These are phyloP conservation scores for Aphodius sticticus DNA, from an alignment of 2,888 invertebrate species.

Conservation along the genomic window DNA sequence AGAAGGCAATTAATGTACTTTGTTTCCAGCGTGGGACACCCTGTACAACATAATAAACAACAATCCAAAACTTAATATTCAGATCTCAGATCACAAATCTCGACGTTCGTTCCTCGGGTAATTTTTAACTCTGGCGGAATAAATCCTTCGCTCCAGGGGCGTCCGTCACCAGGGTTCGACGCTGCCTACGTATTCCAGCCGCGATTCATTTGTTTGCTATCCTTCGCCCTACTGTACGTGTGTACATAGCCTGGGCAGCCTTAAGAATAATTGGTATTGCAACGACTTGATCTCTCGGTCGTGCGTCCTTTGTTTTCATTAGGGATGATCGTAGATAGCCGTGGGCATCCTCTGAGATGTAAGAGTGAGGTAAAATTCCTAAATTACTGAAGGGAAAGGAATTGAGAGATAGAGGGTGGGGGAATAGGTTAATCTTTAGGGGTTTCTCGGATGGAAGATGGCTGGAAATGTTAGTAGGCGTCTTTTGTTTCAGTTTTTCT, in stretches of 20 bases:
- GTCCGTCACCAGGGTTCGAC: not conserved
- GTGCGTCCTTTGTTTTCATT: conserved; percentile 47
- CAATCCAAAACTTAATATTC: no score
- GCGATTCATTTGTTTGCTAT: conserved; percentile 1
- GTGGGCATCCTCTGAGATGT: not conserved
- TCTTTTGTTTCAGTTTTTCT: not conserved
- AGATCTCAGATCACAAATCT: no score
- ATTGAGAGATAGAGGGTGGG: no score
- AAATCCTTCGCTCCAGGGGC: not conserved
- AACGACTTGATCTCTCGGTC: not conserved
- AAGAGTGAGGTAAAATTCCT: not conserved
- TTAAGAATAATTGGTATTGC: conserved; percentile 33
- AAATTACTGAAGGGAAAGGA: not conserved
- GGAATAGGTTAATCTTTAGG: not conserved
- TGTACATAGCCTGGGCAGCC: not conserved
- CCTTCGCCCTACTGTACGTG: not conserved
- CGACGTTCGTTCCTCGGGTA: not conserved
- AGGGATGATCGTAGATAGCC: conserved; percentile 36
- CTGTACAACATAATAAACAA: no score
- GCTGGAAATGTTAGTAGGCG: no score
- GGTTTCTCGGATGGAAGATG: not conserved
- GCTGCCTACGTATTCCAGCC: not conserved
- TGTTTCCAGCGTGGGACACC: no score
- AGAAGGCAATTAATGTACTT: no score
- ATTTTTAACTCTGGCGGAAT: not conserved